phyloP scores from a whole-genome alignment of 2,888 invertebrate genomes.

The Callyntrura sp. region DNA sequence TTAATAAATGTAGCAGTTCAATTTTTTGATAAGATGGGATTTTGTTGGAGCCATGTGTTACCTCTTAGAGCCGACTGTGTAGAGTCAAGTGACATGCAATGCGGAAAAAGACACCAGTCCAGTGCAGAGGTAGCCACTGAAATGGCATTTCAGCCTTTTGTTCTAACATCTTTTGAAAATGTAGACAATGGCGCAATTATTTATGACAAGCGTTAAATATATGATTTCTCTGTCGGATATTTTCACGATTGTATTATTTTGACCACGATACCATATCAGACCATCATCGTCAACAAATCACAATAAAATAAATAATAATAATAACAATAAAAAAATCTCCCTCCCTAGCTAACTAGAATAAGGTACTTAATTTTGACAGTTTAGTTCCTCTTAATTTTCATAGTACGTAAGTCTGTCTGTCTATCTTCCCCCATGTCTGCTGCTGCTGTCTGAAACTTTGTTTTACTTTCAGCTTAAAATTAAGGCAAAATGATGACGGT shows the following conservation, averaged over 20 bases:
- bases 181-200: conserved; percentile 78
- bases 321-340: background rate
- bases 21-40: conserved; percentile 14
- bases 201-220: conserved; percentile 78
- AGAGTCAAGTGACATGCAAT: conserved; percentile 3
- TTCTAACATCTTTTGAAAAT: conserved; percentile 56
- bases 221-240: conserved; percentile 74
- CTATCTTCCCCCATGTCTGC: background rate
- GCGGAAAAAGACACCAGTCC: background rate
- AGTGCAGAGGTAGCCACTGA: background rate
- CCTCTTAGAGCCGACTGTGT: background rate
- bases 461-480: conserved; percentile 20
- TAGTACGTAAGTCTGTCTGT: background rate
- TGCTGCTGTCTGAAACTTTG: background rate
- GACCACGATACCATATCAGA: conserved; percentile 62
- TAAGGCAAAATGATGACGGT: background rate
- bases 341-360: conserved; percentile 56
- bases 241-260: conserved; percentile 74
- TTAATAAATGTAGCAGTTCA: background rate
- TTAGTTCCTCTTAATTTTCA: conserved; percentile 68
- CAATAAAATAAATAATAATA: conserved; percentile 65
- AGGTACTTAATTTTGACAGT: conserved; percentile 75
- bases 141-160: conserved; percentile 40
- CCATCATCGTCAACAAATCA: conserved; percentile 71
- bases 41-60: background rate